Evolutionary conservation across 2,797 vertebrate genomes (phyloP).

Genomic region (Halcyon chelicuti): DNA sequence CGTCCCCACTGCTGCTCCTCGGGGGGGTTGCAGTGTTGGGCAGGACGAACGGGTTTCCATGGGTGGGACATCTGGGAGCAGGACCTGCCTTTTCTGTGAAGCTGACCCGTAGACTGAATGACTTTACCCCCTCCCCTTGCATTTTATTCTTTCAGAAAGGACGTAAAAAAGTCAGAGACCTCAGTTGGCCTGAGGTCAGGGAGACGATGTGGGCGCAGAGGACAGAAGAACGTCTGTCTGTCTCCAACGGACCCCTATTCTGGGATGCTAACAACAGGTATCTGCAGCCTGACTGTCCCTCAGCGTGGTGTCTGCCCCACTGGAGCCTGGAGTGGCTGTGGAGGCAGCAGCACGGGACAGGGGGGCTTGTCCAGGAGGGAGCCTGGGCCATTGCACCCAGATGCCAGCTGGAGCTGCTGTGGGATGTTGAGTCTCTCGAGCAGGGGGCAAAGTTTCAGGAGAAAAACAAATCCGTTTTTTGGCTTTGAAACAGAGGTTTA

Average conservation of each 20-base stretch:
- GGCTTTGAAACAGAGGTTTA: not conserved
- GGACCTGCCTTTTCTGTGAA: not conserved
- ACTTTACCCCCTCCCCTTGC: not conserved
- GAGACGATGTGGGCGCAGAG: slow-evolving; percentile 85
- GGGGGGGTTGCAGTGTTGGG: not conserved
- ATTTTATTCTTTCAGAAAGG: slow-evolving; percentile 60
- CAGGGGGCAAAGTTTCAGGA: not conserved
- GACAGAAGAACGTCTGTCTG: slow-evolving; percentile 83
- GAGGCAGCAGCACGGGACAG: not conserved
- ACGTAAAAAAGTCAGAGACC: slow-evolving; percentile 76
- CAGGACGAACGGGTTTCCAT: accelerated
- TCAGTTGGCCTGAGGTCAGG: slow-evolving; percentile 74
- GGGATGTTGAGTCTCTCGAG: not conserved
- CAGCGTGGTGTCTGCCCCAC: accelerated
- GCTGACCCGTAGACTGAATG: accelerated
- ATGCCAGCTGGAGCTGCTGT: not conserved
- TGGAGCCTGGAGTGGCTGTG: not conserved
- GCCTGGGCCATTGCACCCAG: not conserved
- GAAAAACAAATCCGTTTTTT: not conserved
- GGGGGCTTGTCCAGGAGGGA: not conserved
- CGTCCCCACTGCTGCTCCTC: accelerated
- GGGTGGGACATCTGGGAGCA: not conserved
- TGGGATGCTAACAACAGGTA: slow-evolving; percentile 83
- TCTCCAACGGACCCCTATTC: slow-evolving; percentile 85
- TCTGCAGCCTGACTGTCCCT: not conserved